Evolutionary conservation across 2,113 vertebrate species (phyloP).

Genomic region (Epinephelus cyanopodus): DNA sequence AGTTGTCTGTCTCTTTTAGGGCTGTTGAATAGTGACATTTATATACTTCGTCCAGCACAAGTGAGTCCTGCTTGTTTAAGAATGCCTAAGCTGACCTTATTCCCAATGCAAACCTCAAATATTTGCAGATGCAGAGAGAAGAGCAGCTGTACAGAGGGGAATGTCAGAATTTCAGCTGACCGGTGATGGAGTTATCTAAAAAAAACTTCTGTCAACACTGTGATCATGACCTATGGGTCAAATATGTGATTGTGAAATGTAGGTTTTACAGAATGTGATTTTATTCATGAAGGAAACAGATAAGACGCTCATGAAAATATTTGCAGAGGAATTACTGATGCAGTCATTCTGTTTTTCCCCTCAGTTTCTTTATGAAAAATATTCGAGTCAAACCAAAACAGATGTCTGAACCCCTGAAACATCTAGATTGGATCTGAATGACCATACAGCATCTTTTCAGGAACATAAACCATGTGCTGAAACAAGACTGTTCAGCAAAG

Average conservation of each 20-base stretch:
- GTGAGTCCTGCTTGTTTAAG: constrained; percentile 58
- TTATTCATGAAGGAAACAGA: constrained; percentile 13
- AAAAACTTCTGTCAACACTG: constrained; percentile 12
- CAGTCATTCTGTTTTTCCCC: background rate
- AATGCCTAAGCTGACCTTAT: constrained; percentile 75
- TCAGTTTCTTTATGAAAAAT: background rate
- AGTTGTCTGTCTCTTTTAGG: constrained; percentile 65
- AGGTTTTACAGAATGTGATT: background rate
- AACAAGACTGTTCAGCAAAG: background rate
- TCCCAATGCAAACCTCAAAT: constrained; percentile 82
- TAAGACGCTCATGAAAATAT: background rate
- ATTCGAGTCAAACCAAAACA: background rate
- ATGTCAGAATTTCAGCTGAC: constrained; percentile 3
- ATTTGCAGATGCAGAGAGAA: constrained; percentile 79
- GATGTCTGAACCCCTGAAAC: background rate
- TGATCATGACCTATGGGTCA: background rate
- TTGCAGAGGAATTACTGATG: background rate
- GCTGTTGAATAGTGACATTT: constrained; percentile 62
- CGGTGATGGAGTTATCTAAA: constrained; percentile 16
- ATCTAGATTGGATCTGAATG: background rate
- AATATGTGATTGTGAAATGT: constrained; percentile 11
- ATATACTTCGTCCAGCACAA: constrained; percentile 68
- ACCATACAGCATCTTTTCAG: background rate
- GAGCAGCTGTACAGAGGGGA: constrained; percentile 8
- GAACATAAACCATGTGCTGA: background rate